Evolutionary conservation across 1,140 invertebrate species (phyloP).

Genomic region (Drosophila pallidifrons): DNA sequence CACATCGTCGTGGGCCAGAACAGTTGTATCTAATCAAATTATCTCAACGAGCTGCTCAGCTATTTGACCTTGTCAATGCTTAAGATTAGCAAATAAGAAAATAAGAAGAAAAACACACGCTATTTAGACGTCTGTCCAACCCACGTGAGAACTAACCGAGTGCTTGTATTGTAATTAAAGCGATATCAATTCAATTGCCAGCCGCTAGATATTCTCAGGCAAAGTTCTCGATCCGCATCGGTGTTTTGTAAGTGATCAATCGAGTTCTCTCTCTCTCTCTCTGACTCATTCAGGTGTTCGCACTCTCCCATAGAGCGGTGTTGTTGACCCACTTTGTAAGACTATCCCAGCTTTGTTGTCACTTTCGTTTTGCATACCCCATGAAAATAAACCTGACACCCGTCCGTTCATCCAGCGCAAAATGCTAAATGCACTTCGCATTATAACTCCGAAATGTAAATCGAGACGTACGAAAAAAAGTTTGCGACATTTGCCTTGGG

Average conservation of each 20-base stretch:
- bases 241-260: slow-evolving; percentile 3
- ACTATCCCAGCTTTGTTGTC: slow-evolving; percentile 51
- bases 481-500: slow-evolving; percentile 57
- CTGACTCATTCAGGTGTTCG: slow-evolving; percentile 57
- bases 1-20: slow-evolving; percentile 4
- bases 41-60: slow-evolving; percentile 23
- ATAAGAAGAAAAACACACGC: slow-evolving; percentile 4
- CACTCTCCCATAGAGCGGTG: slow-evolving; percentile 34
- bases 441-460: slow-evolving; percentile 44
- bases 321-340: slow-evolving; percentile 75
- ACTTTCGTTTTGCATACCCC: slow-evolving; percentile 45
- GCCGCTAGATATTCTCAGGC: slow-evolving; percentile 8
- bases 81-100: slow-evolving; percentile 36
- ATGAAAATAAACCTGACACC: slow-evolving; percentile 49
- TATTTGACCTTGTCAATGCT: slow-evolving; percentile 64
- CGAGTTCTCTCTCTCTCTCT: neutral
- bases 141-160: slow-evolving; percentile 35
- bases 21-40: slow-evolving; percentile 34
- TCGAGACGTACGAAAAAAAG: slow-evolving; percentile 30
- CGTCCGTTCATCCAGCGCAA: neutral
- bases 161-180: slow-evolving; percentile 41
- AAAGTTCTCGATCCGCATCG: slow-evolving; percentile 9
- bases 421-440: slow-evolving; percentile 48
- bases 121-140: slow-evolving; percentile 19
- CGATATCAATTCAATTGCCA: slow-evolving; percentile 18